Conservation (phyloP, 2,113 vertebrate genomes). For the Psittacara wagleri region DNA sequence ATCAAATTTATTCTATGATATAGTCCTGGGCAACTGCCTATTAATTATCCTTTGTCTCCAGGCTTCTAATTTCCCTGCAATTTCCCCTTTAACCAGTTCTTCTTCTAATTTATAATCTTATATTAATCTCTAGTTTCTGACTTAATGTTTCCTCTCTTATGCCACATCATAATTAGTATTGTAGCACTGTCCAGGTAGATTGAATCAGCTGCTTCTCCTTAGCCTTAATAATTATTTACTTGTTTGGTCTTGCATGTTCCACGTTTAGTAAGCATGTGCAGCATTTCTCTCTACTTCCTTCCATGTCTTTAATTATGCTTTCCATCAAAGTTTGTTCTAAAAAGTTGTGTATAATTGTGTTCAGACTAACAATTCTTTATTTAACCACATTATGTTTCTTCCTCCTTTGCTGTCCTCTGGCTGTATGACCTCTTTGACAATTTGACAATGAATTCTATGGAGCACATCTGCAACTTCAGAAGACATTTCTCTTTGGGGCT, state of each 20-base stretch:
- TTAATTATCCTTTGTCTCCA: background rate
- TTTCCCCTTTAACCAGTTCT: background rate
- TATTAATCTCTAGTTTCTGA: background rate
- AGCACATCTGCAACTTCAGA: background rate
- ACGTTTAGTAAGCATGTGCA: background rate
- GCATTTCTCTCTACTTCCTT: constrained; percentile 4
- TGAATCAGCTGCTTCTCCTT: background rate
- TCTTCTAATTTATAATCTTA: background rate
- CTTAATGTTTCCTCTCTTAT: background rate
- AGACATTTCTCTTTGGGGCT: background rate
- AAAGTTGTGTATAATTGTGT: background rate
- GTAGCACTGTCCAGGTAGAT: background rate
- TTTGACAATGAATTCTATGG: background rate
- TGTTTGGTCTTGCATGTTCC: background rate
- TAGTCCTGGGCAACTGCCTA: background rate
- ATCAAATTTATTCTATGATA: background rate
- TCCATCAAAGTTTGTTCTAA: background rate
- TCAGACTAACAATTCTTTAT: background rate
- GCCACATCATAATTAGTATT: background rate
- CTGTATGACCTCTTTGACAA: background rate
- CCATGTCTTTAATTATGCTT: constrained; percentile 2
- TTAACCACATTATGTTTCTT: background rate
- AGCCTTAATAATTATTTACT: background rate
- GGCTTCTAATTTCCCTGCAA: background rate
- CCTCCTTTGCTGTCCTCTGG: background rate